Conservation (phyloP, 2,888 invertebrate genomes). For the Pollenia labialis region DNA sequence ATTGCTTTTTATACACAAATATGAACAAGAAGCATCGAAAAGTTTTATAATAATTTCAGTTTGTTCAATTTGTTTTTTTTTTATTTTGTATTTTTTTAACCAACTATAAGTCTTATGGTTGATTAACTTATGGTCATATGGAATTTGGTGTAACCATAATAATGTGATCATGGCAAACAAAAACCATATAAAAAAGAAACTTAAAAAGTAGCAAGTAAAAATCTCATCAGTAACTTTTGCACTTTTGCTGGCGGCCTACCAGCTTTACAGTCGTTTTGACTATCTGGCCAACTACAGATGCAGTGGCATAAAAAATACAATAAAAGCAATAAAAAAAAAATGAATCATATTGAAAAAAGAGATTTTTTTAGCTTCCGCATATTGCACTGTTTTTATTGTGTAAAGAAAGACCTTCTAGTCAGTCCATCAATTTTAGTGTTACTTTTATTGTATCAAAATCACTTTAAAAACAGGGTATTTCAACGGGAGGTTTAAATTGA, state of each 20-base stretch:
- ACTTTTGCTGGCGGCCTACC: conserved; percentile 64
- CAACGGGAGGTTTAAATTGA: not conserved
- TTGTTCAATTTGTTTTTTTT: conserved; percentile 17
- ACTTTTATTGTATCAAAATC: conserved; percentile 24
- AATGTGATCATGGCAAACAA: conserved; percentile 51
- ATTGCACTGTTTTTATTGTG: conserved; percentile 44
- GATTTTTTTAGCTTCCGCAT: conserved; percentile 68
- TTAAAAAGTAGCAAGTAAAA: conserved; percentile 46
- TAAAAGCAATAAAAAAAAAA: conserved; percentile 20
- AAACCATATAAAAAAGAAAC: conserved; percentile 14
- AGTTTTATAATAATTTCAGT: conserved; percentile 41
- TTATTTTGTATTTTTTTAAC: conserved; percentile 12
- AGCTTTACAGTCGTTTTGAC: conserved; percentile 4
- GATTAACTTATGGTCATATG: conserved; percentile 68
- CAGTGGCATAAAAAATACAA: conserved; percentile 56
- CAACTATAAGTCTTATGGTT: conserved; percentile 49
- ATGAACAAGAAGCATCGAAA: conserved; percentile 24
- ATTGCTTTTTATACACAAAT: conserved; percentile 36
- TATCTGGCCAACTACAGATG: conserved; percentile 31
- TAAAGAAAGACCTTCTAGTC: conserved; percentile 55
- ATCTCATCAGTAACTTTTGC: conserved; percentile 72
- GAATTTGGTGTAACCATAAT: conserved; percentile 64
- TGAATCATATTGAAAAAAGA: conserved; percentile 23
- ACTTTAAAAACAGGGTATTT: conserved; percentile 18
- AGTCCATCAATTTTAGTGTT: conserved; percentile 56